Base-by-base conservation (phyloP, 2,113 vertebrate species). In the Indicator indicator region DNA sequence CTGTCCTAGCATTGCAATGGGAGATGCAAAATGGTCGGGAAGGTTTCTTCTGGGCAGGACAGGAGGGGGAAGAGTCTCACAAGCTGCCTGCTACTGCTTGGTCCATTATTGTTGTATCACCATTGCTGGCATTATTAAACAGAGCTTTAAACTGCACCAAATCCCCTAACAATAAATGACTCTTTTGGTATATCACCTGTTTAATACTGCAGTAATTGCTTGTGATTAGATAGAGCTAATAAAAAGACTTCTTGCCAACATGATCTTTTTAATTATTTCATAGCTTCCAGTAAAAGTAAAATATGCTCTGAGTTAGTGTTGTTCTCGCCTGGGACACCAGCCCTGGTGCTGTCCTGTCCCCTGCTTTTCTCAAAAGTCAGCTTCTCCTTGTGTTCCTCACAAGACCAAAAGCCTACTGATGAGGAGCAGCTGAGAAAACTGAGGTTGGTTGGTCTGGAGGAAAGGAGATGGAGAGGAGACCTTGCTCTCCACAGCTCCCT, bases 201-300 rank as follows among this genome's bases (percentile, higher is more conserved):
- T 93, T 96, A 91, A 91, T 88, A 67, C 75, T 55, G 30, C 60
- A 88, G 46, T 92, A 94, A 94, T 95, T 93, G 55, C 59, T 73
- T 77, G 55, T 93, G 82, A 96, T 95, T 91, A 94, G 75, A 83
- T 83, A 83, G 69, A 85, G 72, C 82, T 93, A 91, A 95, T 85
- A 83, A 91, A 91, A 93, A 83, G 82, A 20, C 88, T 76, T 80
- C 79, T 83, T 89, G 55, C 68, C 85, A 89, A 76, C 71, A 73
- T 17, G 36, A 73, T 89, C 36, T 69, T 84, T 89, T 95, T 76
- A 95, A 93, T 96, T 91, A 86, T 84, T 94, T 88, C 82, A 59
- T 59, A 67, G 48, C 40, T 96, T 90, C 50, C 36, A 85, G 50
- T 91, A 90, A 93, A 89, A 77, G 9, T 20, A 86, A 88, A 92